These are phyloP conservation scores for Sander lucioperca DNA, from an alignment of 2,113 vertebrate genomes.

Conservation along the genomic window DNA sequence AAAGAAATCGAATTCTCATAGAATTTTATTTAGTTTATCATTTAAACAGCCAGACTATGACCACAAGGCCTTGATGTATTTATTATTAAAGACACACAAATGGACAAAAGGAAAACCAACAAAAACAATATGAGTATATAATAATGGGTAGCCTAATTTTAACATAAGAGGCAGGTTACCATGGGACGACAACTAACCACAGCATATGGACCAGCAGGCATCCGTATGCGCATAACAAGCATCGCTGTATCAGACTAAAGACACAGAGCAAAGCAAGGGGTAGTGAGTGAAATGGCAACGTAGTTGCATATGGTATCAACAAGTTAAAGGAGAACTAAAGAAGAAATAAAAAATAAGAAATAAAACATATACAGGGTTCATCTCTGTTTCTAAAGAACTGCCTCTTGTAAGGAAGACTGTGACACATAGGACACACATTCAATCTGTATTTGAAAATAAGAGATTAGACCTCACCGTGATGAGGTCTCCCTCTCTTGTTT, in stretches of 20 bases:
- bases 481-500: background rate
- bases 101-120: background rate
- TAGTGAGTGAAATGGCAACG: background rate
- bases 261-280: background rate
- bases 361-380: no score
- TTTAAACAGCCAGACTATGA: background rate
- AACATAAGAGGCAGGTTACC: background rate
- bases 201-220: constrained; percentile 27
- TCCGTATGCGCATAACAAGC: constrained; percentile 41
- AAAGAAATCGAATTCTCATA: background rate
- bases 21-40: background rate
- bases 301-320: background rate
- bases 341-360: background rate
- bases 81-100: background rate
- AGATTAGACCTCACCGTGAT: background rate
- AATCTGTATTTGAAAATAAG: no score
- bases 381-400: background rate
- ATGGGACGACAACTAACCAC: background rate
- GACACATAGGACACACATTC: background rate
- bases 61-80: background rate
- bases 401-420: background rate
- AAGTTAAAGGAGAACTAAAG: background rate
- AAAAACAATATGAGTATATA: background rate
- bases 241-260: constrained; percentile 10
- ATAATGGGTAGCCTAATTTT: background rate